Evolutionary conservation across 2,113 vertebrate genomes (phyloP), one percentile per base, ranked within the genome.

Genomic region (Balaeniceps rex): DNA sequence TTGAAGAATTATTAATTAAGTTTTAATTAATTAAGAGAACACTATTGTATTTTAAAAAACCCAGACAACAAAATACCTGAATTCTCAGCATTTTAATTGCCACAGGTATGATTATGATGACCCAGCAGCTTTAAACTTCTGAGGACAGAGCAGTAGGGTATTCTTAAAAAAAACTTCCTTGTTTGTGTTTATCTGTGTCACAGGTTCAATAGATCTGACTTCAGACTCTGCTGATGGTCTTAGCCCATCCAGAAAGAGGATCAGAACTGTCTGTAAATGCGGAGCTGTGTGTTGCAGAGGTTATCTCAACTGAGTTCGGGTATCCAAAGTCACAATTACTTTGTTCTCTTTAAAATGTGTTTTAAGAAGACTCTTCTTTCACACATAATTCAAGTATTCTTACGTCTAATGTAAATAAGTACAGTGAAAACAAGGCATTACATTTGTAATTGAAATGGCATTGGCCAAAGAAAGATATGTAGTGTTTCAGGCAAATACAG

Each of bases 231-330:
- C 98, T 80, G 98, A 98, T 86, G 94, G 82, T 57, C 96, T 98
- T 21, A 97, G 98, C 77, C 97, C 98, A 85, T 97, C 97, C 92
- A 98, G 46, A 90, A 98, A 98, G 93, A 98, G 98, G 95, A 96
- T 97, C 91, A 97, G 98, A 97, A 98, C 98, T 84, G 96, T 98
- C 31, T 98, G 98, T 94, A 98, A 96, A 97, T 98, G 98, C 36
- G 98, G 98, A 93, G 97, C 98, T 16, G 42, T 97, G 90, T 98
- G 96, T 70, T 98, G 98, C 96, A 97, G 98, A 96, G 98, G 98
- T 72, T 98, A 98, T 90, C 98, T 98, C 98, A 98, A 98, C 97
- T 98, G 96, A 98, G 55, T 77, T 79, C 3, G 87, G 94, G 82
- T 90, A 94, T 90, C 91, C 63, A 95, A 90, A 96, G 72, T 93